Percentiles rank a stretch among this genome's conserved stretches.
These are phyloP conservation scores for Lacerta bilineata DNA, from an alignment of 2,797 vertebrate species.

Conservation along the genomic window DNA sequence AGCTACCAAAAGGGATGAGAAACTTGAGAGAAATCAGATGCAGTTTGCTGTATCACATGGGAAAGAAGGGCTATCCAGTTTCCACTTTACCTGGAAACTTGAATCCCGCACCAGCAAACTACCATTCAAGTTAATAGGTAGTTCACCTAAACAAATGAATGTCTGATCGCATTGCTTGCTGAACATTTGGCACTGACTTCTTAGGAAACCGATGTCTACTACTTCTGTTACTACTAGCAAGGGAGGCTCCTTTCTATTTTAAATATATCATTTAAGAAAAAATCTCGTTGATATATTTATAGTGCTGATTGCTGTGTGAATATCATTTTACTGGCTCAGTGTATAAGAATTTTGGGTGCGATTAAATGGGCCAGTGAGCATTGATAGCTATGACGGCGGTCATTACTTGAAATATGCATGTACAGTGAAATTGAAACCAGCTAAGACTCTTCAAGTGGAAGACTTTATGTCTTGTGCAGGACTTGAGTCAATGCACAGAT, in stretches of 20 bases:
- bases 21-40: background rate
- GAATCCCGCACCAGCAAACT: constrained; percentile 10
- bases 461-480: background rate
- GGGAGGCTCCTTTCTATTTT: constrained; percentile 38
- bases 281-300: background rate
- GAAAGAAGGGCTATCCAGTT: constrained; percentile 8
- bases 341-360: background rate
- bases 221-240: background rate
- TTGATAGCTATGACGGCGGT: constrained; percentile 1
- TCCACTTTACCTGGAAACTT: background rate
- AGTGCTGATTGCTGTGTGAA: constrained; percentile 20
- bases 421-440: constrained; percentile 31
- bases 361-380: constrained; percentile 35
- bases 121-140: background rate
- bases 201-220: background rate
- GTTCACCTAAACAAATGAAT: background rate
- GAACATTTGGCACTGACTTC: constrained; percentile 16
- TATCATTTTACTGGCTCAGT: constrained; percentile 31
- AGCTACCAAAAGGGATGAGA: background rate
- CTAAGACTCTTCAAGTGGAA: constrained; percentile 12
- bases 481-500: background rate
- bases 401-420: constrained; percentile 24
- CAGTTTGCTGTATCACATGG: background rate
- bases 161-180: background rate
- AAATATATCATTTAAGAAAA: background rate